These are phyloP conservation scores for Heliconius erato DNA, from an alignment of 2,888 invertebrate genomes.

Conservation along the genomic window DNA sequence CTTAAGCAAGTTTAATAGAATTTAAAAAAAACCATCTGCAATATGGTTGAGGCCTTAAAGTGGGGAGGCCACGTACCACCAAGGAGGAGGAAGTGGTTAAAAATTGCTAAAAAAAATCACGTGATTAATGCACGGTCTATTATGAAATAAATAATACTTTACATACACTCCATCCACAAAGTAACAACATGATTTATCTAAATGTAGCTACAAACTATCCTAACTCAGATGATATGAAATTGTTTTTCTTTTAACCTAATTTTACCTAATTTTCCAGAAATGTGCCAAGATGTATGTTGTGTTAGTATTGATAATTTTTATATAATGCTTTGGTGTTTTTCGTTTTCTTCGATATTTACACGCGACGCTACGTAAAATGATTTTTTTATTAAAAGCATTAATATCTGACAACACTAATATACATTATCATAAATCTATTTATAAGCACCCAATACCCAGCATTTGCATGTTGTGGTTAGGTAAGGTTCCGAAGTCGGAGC, in stretches of 20 bases:
- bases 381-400: slow-evolving; percentile 4
- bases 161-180: not conserved
- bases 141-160: not conserved
- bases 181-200: not conserved
- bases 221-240: not conserved
- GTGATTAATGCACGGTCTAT: too few species aligned
- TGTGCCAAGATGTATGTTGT: too few species aligned
- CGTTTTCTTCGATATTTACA: not conserved
- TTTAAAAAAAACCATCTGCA: not conserved
- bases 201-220: not conserved
- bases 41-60: not conserved
- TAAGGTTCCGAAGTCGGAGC: not conserved
- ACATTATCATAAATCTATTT: not conserved
- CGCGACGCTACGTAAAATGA: not conserved
- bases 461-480: not conserved
- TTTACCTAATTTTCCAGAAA: too few species aligned
- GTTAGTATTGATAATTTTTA: not conserved
- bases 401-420: not conserved
- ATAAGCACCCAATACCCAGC: slow-evolving; percentile 1
- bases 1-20: too few species aligned
- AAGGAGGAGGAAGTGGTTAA: too few species aligned
- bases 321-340: not conserved
- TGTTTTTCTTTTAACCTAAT: too few species aligned
- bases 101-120: too few species aligned
- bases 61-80: too few species aligned